These are phyloP conservation scores for Scotopteryx bipunctaria DNA, from an alignment of 2,888 invertebrate genomes.

Conservation along the genomic window DNA sequence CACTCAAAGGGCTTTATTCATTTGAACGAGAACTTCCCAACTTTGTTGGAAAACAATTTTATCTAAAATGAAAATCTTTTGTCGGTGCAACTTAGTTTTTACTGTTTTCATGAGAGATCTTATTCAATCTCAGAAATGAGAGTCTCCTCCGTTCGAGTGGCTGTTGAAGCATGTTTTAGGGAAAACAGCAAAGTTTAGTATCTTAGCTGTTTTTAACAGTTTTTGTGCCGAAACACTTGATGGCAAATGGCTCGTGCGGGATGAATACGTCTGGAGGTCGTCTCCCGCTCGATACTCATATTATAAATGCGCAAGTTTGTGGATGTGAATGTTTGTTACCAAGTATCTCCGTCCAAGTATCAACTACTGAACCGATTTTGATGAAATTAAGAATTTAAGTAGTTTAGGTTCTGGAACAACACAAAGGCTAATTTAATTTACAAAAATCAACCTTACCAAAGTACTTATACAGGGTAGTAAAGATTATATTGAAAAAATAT, in stretches of 20 bases:
- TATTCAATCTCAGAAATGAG: slow-evolving; percentile 35
- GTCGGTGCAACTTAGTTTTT: slow-evolving; percentile 35
- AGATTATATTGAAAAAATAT: too few relatives aligned
- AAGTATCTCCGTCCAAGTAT: too few relatives aligned
- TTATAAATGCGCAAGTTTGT: too few relatives aligned
- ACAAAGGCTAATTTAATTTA: too few relatives aligned
- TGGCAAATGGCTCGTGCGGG: slow-evolving; percentile 10
- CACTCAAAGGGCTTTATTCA: slow-evolving; percentile 34
- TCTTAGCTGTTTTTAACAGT: slow-evolving; percentile 10
- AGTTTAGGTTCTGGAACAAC: too few relatives aligned
- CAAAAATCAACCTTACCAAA: too few relatives aligned
- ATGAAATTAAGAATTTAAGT: too few relatives aligned
- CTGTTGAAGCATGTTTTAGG: slow-evolving; percentile 10
- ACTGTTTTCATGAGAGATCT: slow-evolving; percentile 31
- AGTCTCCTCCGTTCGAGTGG: slow-evolving; percentile 7
- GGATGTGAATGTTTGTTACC: too few relatives aligned
- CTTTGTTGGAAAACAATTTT: slow-evolving; percentile 37
- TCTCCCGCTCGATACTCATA: background rate
- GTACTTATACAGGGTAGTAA: too few relatives aligned
- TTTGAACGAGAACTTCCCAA: slow-evolving; percentile 33
- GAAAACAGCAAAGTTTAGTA: slow-evolving; percentile 18
- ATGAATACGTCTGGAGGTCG: slow-evolving; percentile 12
- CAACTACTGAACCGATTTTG: too few relatives aligned
- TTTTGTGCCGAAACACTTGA: slow-evolving; percentile 12
- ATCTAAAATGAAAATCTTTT: slow-evolving; percentile 41